Conservation (phyloP, 1,140 invertebrate genomes). For the Odontomachus brunneus region DNA sequence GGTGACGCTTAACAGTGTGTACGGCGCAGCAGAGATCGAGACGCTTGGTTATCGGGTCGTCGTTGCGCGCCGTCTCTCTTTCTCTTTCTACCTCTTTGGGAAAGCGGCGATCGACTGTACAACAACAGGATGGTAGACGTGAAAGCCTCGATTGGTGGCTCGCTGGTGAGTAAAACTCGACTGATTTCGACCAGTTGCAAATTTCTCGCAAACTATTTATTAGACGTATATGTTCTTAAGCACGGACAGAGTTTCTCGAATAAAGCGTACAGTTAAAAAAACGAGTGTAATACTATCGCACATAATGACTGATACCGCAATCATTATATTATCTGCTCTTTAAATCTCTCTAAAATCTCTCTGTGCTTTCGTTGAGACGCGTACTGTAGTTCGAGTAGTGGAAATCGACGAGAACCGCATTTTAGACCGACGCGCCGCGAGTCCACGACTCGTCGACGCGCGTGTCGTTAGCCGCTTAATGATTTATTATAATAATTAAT, state of each 20-base stretch:
- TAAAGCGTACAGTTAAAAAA: constrained; percentile 61
- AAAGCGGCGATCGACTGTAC: too few relatives aligned
- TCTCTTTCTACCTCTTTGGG: background rate
- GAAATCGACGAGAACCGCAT: constrained; percentile 26
- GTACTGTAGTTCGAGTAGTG: constrained; percentile 36
- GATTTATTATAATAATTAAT: constrained; percentile 31
- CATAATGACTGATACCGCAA: constrained; percentile 59
- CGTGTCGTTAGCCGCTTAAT: constrained; percentile 13
- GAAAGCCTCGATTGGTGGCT: background rate
- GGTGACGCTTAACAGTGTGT: constrained; percentile 60
- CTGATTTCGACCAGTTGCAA: constrained; percentile 44
- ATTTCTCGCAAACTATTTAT: constrained; percentile 63
- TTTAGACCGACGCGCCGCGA: constrained; percentile 26
- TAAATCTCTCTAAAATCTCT: constrained; percentile 50
- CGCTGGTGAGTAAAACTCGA: constrained; percentile 37
- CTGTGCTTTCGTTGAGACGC: constrained; percentile 53
- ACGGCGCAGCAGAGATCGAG: constrained; percentile 61
- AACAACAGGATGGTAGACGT: background rate
- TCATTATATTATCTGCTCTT: constrained; percentile 41
- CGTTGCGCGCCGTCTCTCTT: background rate
- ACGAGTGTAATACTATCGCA: constrained; percentile 59
- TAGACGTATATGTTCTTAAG: constrained; percentile 62
- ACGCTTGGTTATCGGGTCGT: constrained; percentile 66
- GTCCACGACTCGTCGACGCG: too few relatives aligned
- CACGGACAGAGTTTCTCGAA: constrained; percentile 57